Evolutionary conservation across 2,888 invertebrate genomes (phyloP), one percentile per base, ranked within the genome.

Genomic region (Pollenia labialis): DNA sequence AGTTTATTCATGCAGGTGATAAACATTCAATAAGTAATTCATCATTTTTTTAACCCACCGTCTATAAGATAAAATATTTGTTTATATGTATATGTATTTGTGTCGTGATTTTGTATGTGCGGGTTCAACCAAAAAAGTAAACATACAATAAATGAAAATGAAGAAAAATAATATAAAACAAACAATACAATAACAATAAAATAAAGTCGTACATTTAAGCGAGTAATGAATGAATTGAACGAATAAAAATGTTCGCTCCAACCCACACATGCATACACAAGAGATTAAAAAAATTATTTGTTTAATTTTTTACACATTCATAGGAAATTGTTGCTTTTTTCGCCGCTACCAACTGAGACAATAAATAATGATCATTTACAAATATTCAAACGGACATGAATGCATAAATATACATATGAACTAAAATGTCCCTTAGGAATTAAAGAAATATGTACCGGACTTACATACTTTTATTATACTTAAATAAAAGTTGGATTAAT

Each of bases 121-220:
- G 18, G 69, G 2, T 54, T 16, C 18, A 42, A 18, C 4, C 18
- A 54, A 18, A 52, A 69, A 54, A 2, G 6, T 32, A 72, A 40
- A 48, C 48, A 50, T 54, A 56, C 48, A 56, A 48, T 42, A 64
- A 72, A 74, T 16, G 14, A 44, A 62, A 69, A 44, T 46, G 40
- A 66, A 62, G 32, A 69, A 54, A 10, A 81, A 72, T 16, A 64
- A 16, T 62, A 72, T 72, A 79, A 50, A 32, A 79, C 60, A 56
- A 58, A 75, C 62, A 75, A 85, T 74, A 75, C 68, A 71, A 75
- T 74, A 62, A 75, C 18, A 80, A 85, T 75, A 85, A 32, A 80
- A 80, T 85, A 80, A 85, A 68, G 18, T 62, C 56, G 60, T 75
- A 32, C 60, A 75, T 80, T 80, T 75, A 81, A 75, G 84, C 80